Conservation (phyloP, 2,797 vertebrate genomes). For the Coregonus sp. region DNA sequence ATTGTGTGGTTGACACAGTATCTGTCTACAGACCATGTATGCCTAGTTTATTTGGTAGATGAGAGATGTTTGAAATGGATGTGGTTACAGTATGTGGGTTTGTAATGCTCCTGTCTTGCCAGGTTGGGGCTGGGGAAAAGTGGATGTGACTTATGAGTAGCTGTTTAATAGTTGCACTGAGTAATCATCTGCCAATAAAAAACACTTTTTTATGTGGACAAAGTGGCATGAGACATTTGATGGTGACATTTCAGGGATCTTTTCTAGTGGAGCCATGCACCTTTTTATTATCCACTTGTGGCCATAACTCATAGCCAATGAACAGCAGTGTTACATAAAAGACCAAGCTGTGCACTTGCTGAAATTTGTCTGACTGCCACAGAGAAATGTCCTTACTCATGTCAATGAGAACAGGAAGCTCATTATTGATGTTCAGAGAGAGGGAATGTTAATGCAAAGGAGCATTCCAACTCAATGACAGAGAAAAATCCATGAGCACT, state of each 20-base stretch:
- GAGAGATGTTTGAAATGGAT: not conserved
- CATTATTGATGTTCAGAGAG: slow-evolving; percentile 19
- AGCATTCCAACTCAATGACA: slow-evolving; percentile 48
- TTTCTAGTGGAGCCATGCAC: not conserved
- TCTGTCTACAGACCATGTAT: not conserved
- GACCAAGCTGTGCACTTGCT: not conserved
- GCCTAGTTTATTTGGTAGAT: not conserved
- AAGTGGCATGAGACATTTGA: not conserved
- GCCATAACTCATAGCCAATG: not conserved
- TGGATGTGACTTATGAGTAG: slow-evolving; percentile 2
- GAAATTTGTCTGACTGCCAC: slow-evolving; percentile 24
- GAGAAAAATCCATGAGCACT: slow-evolving; percentile 32
- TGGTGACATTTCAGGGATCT: not conserved
- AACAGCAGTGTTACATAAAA: not conserved
- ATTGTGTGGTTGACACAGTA: not conserved
- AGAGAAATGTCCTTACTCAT: slow-evolving; percentile 19
- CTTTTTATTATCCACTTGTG: not conserved
- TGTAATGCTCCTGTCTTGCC: not conserved
- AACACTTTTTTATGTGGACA: not conserved
- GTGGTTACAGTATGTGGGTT: not conserved
- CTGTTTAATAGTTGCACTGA: not conserved
- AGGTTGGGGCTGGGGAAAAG: not conserved
- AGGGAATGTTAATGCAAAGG: slow-evolving; percentile 31
- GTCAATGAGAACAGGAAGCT: slow-evolving; percentile 23
- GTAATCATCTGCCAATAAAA: not conserved